These are phyloP conservation scores for Eurosta solidaginis DNA, from an alignment of 1,140 invertebrate species.

Conservation along the genomic window DNA sequence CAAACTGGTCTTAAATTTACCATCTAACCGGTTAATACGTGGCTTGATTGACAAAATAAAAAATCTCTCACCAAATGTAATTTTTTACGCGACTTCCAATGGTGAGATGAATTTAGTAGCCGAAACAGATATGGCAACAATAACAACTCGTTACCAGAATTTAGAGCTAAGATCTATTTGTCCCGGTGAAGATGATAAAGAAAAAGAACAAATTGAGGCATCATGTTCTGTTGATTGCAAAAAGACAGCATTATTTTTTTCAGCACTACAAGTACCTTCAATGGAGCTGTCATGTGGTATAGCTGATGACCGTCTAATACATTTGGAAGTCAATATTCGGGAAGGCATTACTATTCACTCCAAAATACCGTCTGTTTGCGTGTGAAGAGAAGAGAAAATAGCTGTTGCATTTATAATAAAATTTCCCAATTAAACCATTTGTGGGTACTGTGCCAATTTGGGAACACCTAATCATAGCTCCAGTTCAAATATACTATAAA, in stretches of 20 bases:
- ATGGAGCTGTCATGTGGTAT: slow-evolving; percentile 51
- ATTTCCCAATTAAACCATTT: no score
- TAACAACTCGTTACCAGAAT: slow-evolving; percentile 78
- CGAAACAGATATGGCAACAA: slow-evolving; percentile 74
- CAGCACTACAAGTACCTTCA: slow-evolving; percentile 49
- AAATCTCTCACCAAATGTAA: slow-evolving; percentile 71
- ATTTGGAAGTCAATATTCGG: slow-evolving; percentile 50
- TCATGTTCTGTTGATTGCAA: slow-evolving; percentile 53
- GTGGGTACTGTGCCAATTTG: no score
- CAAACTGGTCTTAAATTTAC: slow-evolving; percentile 80
- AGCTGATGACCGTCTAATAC: slow-evolving; percentile 47
- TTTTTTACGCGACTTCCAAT: slow-evolving; percentile 70
- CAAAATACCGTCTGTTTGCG: slow-evolving; percentile 51
- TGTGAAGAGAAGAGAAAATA: not conserved
- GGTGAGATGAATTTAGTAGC: slow-evolving; percentile 76
- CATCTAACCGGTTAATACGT: slow-evolving; percentile 73
- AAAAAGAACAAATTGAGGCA: slow-evolving; percentile 37
- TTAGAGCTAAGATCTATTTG: slow-evolving; percentile 57
- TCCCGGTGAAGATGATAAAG: not conserved
- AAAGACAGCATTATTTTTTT: slow-evolving; percentile 51
- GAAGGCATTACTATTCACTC: slow-evolving; percentile 49
- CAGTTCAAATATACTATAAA: no score
- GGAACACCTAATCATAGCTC: no score
- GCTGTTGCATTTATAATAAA: not conserved
- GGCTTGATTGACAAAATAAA: slow-evolving; percentile 82